Evolutionary conservation across 2,113 vertebrate genomes (phyloP).

Genomic region (Procavia capensis): DNA sequence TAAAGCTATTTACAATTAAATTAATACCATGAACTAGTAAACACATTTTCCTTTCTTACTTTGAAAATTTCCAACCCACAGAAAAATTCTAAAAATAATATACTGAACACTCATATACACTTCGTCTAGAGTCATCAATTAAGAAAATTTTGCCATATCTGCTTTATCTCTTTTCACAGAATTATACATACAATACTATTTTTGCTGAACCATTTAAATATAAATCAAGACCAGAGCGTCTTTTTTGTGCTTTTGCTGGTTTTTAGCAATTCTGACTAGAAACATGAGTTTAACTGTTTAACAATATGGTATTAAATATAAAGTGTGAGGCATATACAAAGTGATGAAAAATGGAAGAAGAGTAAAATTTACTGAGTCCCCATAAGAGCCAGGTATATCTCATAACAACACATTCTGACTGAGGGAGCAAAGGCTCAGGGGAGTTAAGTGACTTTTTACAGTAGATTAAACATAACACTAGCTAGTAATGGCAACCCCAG

Average conservation of each 20-base stretch:
- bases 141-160: conserved; percentile 23
- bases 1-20: conserved; percentile 60
- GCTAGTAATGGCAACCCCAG: not conserved
- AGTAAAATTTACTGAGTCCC: not conserved
- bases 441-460: not conserved
- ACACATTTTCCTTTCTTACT: conserved; percentile 50
- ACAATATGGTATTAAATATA: not conserved
- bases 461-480: conserved; percentile 4
- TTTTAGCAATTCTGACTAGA: conserved; percentile 41
- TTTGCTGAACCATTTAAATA: conserved; percentile 52
- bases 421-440: conserved; percentile 5
- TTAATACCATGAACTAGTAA: conserved; percentile 4
- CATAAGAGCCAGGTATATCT: not conserved
- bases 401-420: not conserved
- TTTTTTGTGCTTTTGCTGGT: conserved; percentile 30
- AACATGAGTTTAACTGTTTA: conserved; percentile 3
- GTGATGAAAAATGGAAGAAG: conserved; percentile 17
- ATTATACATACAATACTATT: not conserved
- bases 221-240: not conserved
- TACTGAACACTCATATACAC: not conserved
- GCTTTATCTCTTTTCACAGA: not conserved
- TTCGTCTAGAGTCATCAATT: conserved; percentile 30
- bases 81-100: conserved; percentile 7
- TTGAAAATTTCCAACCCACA: conserved; percentile 54
- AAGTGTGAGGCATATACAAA: not conserved